These are phyloP conservation scores for Pandemis cinnamomeana DNA, from an alignment of 2,888 invertebrate genomes.

Conservation along the genomic window DNA sequence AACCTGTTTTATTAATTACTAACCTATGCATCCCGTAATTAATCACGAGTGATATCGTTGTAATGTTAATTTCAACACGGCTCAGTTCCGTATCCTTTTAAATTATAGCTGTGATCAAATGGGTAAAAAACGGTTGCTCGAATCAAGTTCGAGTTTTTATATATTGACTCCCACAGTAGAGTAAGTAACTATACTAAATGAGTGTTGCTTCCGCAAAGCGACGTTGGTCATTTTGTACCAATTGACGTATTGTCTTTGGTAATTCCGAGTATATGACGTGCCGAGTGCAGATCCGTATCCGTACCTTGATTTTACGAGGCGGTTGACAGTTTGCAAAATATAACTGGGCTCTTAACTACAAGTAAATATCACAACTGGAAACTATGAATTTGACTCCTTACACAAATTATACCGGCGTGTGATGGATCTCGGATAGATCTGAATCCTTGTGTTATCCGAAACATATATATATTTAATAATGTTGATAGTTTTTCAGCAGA, in stretches of 20 bases:
- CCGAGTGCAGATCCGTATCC: background rate
- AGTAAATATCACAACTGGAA: too few species aligned
- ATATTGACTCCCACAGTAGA: constrained; percentile 6
- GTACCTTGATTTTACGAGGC: background rate
- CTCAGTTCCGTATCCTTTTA: constrained; percentile 38
- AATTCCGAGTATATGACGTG: constrained; percentile 1
- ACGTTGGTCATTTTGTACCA: constrained; percentile 14
- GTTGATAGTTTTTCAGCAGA: too few species aligned
- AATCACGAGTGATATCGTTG: constrained; percentile 30
- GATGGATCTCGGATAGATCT: too few species aligned
- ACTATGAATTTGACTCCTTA: too few species aligned
- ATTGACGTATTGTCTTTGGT: constrained; percentile 22
- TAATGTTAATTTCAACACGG: constrained; percentile 26
- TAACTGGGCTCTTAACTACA: too few species aligned
- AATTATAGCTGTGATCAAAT: constrained; percentile 31
- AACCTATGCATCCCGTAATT: constrained; percentile 39
- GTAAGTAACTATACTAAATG: constrained; percentile 6
- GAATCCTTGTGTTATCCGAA: too few species aligned
- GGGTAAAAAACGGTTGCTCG: background rate
- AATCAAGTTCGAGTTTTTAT: constrained; percentile 18
- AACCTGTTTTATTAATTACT: constrained; percentile 32
- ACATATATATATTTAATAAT: too few species aligned
- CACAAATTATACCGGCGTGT: too few species aligned
- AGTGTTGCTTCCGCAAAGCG: constrained; percentile 20
- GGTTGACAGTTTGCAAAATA: background rate